phyloP scores from a whole-genome alignment of 2,797 vertebrate genomes.

The Eurystomus glaucurus region DNA sequence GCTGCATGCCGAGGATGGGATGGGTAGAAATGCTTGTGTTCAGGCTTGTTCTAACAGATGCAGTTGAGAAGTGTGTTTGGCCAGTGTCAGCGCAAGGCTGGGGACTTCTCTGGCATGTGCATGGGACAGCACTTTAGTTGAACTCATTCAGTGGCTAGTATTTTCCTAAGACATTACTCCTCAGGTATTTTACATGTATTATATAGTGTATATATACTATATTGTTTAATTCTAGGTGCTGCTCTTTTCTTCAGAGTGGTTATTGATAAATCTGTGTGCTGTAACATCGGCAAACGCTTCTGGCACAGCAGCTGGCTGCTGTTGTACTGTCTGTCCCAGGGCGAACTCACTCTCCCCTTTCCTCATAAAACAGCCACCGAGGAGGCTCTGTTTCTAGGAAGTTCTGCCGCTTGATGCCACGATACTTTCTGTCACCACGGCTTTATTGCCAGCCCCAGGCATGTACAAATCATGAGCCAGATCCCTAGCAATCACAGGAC shows the following conservation, averaged over 20 bases:
- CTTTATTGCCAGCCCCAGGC: background rate
- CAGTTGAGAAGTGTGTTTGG: background rate
- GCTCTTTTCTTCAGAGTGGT: background rate
- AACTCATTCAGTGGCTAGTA: background rate
- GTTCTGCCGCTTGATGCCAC: background rate
- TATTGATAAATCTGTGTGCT: background rate
- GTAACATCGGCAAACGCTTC: background rate
- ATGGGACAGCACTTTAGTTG: background rate
- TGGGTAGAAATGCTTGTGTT: background rate
- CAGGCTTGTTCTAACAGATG: background rate
- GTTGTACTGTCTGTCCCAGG: background rate
- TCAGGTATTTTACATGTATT: background rate
- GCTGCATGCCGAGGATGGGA: background rate
- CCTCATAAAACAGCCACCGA: background rate
- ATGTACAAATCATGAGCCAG: background rate
- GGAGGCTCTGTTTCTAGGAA: background rate
- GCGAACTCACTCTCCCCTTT: accelerated
- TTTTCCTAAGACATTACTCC: background rate
- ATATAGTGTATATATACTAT: background rate
- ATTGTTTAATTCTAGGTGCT: background rate
- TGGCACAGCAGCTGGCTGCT: background rate
- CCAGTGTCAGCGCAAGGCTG: accelerated
- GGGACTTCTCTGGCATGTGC: accelerated
- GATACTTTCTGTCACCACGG: background rate
- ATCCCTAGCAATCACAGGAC: background rate